A percentile compares a stretch with the other conserved stretches of the same genome.
Conservation (phyloP, 2,113 vertebrate species). For the Danio rerio region GRCz12tu NC_133194.1:4601501-4602000, state of each 20-base stretch:
- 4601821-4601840: not conserved
- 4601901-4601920: conserved; percentile 30
- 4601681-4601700: too few species aligned
- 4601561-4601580: too few species aligned
- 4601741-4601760: not conserved
- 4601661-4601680: too few species aligned
- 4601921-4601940: conserved; percentile 2
- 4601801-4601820: not conserved
- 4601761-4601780: not conserved
- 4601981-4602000: conserved; percentile 9
- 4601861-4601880: conserved; percentile 13
- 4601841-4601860: not conserved
- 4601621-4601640: too few species aligned
- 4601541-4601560: too few species aligned
- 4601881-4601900: not conserved
- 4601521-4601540: too few species aligned
- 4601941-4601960: not conserved
- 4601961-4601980: not conserved
- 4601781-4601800: not conserved
- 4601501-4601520: too few species aligned
- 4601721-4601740: too few species aligned
- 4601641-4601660: too few species aligned
- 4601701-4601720: too few species aligned
- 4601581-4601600: too few species aligned
- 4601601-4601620: too few species aligned